Percentiles rank a stretch among this genome's conserved stretches.
Conservation (phyloP, 2,113 vertebrate genomes). For the Corydoras maculifer region DNA sequence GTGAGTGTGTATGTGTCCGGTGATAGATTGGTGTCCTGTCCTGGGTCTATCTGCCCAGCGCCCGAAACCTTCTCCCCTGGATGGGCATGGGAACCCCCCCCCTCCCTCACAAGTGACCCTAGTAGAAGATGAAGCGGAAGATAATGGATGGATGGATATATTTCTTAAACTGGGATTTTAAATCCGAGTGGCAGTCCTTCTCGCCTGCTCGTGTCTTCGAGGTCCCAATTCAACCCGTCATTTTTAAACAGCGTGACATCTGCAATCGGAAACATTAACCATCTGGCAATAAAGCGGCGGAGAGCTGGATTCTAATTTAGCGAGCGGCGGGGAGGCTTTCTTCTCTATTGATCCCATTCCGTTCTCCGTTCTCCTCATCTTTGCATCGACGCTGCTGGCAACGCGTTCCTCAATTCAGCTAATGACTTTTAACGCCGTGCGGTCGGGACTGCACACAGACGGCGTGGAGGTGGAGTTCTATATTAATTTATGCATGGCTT, state of each 20-base stretch:
- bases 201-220: slow-evolving; percentile 11
- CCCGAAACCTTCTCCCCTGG: no score
- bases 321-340: slow-evolving; percentile 37
- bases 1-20: no score
- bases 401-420: slow-evolving; percentile 24
- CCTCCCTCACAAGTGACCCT: no score
- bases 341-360: slow-evolving; percentile 27
- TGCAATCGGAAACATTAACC: slow-evolving; percentile 40
- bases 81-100: no score
- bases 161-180: slow-evolving; percentile 6
- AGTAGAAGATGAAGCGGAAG: no score
- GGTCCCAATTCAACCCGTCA: slow-evolving; percentile 27
- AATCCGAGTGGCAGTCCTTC: slow-evolving; percentile 10
- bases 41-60: no score
- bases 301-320: slow-evolving; percentile 36
- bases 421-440: slow-evolving; percentile 22
- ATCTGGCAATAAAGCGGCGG: slow-evolving; percentile 39
- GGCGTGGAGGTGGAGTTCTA: neutral
- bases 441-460: neutral
- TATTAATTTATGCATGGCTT: slow-evolving; percentile 3
- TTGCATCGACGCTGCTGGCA: slow-evolving; percentile 36
- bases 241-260: slow-evolving; percentile 37
- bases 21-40: no score
- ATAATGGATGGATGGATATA: no score
- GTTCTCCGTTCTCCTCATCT: slow-evolving; percentile 24